These are phyloP conservation scores for Diarsia brunnea DNA, from an alignment of 2,888 invertebrate species.

Conservation along the genomic window DNA sequence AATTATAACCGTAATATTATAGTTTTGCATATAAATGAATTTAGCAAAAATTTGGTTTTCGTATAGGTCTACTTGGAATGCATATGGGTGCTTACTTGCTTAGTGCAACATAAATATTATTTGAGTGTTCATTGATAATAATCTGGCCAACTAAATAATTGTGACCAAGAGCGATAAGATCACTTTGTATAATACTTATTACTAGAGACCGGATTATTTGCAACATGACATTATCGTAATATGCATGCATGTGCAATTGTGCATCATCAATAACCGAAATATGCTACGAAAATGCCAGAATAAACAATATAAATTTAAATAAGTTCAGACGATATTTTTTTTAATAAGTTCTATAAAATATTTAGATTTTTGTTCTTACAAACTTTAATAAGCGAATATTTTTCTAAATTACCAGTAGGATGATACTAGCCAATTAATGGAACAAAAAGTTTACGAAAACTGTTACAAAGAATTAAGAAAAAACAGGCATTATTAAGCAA, in stretches of 20 bases:
- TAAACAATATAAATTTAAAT: not conserved
- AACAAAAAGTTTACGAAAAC: too few relatives aligned
- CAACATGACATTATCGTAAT: not conserved
- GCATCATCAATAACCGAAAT: not conserved
- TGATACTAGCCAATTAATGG: too few relatives aligned
- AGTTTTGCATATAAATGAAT: not conserved
- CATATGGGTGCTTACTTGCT: conserved; percentile 1
- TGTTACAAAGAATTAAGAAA: not conserved
- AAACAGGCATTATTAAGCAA: not conserved
- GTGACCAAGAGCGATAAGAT: not conserved
- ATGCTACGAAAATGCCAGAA: not conserved
- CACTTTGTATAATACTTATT: not conserved
- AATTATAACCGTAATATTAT: too few relatives aligned
- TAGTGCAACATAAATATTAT: conserved; percentile 2
- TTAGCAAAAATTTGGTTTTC: conserved; percentile 11
- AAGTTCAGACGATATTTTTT: not conserved
- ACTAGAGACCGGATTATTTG: not conserved
- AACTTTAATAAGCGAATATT: not conserved
- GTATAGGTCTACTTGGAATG: not conserved
- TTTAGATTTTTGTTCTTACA: not conserved
- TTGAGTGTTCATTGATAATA: not conserved
- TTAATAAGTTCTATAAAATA: too few relatives aligned
- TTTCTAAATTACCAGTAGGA: not conserved
- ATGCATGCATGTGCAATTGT: not conserved
- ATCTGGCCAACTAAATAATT: conserved; percentile 12